These are phyloP conservation scores for Coluber constrictor DNA, from an alignment of 2,797 vertebrate species.

Conservation along the genomic window DNA sequence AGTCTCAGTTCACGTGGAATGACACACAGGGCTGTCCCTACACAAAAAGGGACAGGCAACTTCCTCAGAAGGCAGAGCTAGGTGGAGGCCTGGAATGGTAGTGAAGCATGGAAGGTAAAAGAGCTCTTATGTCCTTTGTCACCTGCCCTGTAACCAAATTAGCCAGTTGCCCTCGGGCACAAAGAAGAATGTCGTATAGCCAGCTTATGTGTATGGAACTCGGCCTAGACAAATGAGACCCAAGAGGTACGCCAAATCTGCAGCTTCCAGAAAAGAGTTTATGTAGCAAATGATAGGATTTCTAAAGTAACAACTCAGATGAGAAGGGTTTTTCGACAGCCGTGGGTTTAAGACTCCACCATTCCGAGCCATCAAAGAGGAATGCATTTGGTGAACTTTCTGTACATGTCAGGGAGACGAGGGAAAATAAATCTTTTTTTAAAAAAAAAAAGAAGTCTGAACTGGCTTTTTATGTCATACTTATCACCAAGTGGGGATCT, in stretches of 20 bases:
- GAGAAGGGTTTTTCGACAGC: too few relatives aligned
- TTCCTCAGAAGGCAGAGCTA: neutral
- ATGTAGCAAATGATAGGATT: neutral
- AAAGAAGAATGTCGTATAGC: neutral
- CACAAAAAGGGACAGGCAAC: neutral
- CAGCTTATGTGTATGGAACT: neutral
- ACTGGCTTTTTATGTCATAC: neutral
- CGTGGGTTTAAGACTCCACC: neutral
- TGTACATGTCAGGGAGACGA: neutral
- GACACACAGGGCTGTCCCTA: neutral
- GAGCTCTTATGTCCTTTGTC: neutral
- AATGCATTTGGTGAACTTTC: neutral
- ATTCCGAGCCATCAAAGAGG: neutral
- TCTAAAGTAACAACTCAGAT: neutral
- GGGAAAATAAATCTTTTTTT: neutral
- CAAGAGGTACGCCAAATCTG: neutral
- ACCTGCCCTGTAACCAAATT: neutral
- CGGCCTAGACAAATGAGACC: neutral
- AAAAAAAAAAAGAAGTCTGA: too few relatives aligned
- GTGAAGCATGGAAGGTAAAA: neutral
- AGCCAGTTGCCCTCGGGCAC: neutral
- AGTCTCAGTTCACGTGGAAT: neutral
- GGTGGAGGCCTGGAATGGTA: neutral
- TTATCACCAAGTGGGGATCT: neutral
- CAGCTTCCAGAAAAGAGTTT: neutral